Conservation (phyloP, 2,113 vertebrate species). For the Callipepla californica region DNA sequence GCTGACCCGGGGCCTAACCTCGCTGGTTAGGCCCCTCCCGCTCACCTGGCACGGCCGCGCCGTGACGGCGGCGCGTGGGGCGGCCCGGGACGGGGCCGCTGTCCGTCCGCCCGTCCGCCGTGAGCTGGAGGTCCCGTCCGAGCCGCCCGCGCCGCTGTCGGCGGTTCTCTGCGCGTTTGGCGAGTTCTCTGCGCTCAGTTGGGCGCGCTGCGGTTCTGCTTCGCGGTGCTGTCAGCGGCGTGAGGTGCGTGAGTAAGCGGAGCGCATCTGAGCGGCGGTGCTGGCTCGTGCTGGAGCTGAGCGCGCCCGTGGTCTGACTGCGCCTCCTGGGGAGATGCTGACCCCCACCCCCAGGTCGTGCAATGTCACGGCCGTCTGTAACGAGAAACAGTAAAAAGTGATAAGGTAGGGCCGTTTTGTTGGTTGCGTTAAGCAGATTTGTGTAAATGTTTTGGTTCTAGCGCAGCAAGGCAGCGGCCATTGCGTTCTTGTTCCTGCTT, state of each 20-base stretch:
- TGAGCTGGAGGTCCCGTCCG: neutral
- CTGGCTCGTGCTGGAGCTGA: neutral
- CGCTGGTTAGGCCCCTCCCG: no score
- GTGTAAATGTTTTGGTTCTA: neutral
- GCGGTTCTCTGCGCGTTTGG: neutral
- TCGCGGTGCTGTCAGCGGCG: neutral
- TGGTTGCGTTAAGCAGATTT: neutral
- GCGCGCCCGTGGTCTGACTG: rapidly evolving
- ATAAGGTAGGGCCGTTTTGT: neutral
- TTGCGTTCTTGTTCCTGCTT: neutral
- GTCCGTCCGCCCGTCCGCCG: neutral
- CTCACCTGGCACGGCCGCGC: no score
- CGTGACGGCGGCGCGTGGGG: no score
- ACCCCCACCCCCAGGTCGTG: no score
- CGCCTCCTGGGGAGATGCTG: neutral
- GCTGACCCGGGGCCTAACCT: neutral
- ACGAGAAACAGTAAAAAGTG: neutral
- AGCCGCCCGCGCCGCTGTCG: rapidly evolving
- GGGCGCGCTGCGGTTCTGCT: neutral
- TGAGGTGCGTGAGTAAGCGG: neutral
- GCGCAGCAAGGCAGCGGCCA: neutral
- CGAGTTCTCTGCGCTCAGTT: neutral
- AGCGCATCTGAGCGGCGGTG: neutral
- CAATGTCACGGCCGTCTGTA: neutral
- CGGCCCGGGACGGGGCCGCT: rapidly evolving